Percentiles rank a stretch among this genome's conserved stretches.
These are phyloP conservation scores for Myrmecophaga tridactyla DNA, from an alignment of 2,113 vertebrate genomes.

Conservation along the genomic window DNA sequence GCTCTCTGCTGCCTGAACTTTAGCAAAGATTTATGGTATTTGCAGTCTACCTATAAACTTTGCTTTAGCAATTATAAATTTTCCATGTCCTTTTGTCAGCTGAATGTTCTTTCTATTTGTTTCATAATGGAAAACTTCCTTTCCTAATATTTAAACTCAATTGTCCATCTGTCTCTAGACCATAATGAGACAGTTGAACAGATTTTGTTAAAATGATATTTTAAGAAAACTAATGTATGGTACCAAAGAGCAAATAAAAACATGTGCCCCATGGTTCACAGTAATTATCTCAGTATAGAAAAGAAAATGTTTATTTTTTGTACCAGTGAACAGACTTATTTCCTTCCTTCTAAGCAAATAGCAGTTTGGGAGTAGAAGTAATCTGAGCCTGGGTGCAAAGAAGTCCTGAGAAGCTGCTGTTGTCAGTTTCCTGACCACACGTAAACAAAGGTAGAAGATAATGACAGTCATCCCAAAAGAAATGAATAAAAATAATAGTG, in stretches of 20 bases:
- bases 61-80: slow-evolving; percentile 68
- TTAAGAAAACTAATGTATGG: neutral
- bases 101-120: neutral
- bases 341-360: neutral
- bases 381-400: neutral
- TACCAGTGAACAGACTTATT: neutral
- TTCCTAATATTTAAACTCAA: neutral
- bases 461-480: neutral
- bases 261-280: neutral
- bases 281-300: neutral
- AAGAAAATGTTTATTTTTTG: slow-evolving; percentile 20
- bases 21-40: slow-evolving; percentile 67
- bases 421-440: neutral
- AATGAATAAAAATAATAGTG: neutral
- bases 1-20: slow-evolving; percentile 66
- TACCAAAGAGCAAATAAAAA: neutral
- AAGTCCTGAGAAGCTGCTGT: neutral
- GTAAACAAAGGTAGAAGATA: neutral
- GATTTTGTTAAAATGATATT: neutral
- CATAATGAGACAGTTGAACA: neutral
- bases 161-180: neutral
- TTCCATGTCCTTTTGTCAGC: slow-evolving; percentile 8
- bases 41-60: slow-evolving; percentile 70
- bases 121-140: slow-evolving; percentile 8
- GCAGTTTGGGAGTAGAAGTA: neutral